Evolutionary conservation across 2,797 vertebrate genomes (phyloP).

Genomic region (Smutsia temminckii): DNA sequence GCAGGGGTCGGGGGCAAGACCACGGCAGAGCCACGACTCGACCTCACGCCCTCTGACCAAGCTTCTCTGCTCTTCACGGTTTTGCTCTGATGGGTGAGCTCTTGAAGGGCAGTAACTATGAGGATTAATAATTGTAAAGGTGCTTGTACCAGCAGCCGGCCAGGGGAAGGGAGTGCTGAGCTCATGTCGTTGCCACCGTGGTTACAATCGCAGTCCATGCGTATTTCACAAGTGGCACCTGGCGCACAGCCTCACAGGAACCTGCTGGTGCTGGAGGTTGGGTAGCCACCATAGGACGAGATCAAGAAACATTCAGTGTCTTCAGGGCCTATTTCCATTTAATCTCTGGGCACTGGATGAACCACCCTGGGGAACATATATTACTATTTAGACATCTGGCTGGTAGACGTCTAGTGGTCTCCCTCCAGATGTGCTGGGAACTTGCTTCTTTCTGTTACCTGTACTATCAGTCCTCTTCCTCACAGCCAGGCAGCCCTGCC

Average conservation of each 20-base stretch:
- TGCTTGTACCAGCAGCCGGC: background rate
- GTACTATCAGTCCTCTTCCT: rapidly evolving
- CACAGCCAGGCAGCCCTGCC: background rate
- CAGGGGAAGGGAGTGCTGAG: background rate
- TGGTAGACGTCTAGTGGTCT: background rate
- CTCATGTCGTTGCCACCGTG: no score
- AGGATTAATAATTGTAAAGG: background rate
- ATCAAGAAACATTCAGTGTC: background rate
- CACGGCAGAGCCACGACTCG: background rate
- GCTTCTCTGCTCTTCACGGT: background rate
- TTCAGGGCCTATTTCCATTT: background rate
- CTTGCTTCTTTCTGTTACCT: background rate
- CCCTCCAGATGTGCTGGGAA: background rate
- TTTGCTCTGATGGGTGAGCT: background rate
- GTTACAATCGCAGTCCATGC: no score
- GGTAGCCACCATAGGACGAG: rapidly evolving
- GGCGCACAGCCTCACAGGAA: background rate
- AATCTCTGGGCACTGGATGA: background rate
- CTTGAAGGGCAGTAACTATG: background rate
- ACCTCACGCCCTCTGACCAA: background rate
- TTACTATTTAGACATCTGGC: background rate
- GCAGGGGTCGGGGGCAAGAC: no score
- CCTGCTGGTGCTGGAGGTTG: no score
- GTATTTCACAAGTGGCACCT: background rate
- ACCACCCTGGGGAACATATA: background rate